Conservation (phyloP, 2,113 vertebrate species). For the Chaenogobius annularis region DNA sequence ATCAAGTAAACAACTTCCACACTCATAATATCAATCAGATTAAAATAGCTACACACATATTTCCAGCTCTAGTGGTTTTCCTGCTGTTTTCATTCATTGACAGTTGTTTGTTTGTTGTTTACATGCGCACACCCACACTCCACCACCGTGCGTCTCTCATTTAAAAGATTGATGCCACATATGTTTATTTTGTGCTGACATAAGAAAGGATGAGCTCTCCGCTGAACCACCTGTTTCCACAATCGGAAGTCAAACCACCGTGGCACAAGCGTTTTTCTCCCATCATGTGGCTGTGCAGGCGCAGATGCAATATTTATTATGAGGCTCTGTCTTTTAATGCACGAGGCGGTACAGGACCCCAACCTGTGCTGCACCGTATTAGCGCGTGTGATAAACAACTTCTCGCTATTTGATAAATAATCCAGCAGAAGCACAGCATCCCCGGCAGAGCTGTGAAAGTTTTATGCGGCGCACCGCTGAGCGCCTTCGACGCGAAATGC, state of each 20-base stretch:
- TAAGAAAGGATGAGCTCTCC: constrained; percentile 10
- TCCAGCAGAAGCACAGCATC: constrained; percentile 73
- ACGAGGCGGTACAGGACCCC: constrained; percentile 12
- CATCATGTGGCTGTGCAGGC: constrained; percentile 29
- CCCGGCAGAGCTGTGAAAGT: constrained; percentile 70
- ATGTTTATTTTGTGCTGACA: constrained; percentile 21
- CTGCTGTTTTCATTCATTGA: background rate
- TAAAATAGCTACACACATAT: background rate
- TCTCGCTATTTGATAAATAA: constrained; percentile 75
- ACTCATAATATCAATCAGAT: background rate
- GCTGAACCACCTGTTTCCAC: constrained; percentile 11
- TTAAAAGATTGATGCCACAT: constrained; percentile 42
- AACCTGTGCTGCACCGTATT: constrained; percentile 62
- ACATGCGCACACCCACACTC: constrained; percentile 2
- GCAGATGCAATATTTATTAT: constrained; percentile 59
- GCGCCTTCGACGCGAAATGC: constrained; percentile 38
- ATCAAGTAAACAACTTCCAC: background rate
- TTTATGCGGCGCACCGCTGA: constrained; percentile 66
- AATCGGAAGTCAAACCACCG: constrained; percentile 48
- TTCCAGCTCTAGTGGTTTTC: background rate
- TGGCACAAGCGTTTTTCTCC: constrained; percentile 38
- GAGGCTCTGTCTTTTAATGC: constrained; percentile 30
- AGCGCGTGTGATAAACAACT: constrained; percentile 74
- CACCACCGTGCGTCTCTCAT: constrained; percentile 16
- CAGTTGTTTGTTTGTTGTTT: background rate